Conservation (phyloP, 1,140 invertebrate genomes). For the Physella acuta region DNA sequence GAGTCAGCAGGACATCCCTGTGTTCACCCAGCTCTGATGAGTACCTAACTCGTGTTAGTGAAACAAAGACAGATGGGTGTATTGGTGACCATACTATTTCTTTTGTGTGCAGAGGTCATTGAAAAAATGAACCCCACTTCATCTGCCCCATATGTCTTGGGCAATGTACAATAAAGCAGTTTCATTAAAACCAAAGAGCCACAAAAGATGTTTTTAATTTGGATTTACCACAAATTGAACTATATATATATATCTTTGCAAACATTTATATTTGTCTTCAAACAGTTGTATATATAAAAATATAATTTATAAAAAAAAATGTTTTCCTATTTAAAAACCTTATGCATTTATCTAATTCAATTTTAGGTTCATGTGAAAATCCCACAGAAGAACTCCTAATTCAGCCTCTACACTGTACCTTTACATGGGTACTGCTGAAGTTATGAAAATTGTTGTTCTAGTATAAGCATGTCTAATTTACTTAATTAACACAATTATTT, state of each 20-base stretch:
- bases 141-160: not conserved
- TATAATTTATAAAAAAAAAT: not conserved
- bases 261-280: not conserved
- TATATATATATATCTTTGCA: conserved; percentile 6
- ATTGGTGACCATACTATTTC: too few relatives aligned
- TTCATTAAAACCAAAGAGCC: not conserved
- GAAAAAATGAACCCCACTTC: not conserved
- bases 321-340: not conserved
- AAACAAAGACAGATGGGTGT: too few relatives aligned
- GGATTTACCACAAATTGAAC: not conserved
- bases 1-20: not conserved
- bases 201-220: not conserved
- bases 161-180: not conserved
- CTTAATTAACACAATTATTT: too few relatives aligned
- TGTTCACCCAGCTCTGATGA: too few relatives aligned
- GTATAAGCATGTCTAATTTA: too few relatives aligned
- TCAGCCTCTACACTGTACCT: too few relatives aligned
- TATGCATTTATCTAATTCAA: not conserved
- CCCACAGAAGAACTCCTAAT: conserved; percentile 34
- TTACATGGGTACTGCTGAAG: too few relatives aligned
- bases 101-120: not conserved
- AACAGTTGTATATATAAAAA: not conserved
- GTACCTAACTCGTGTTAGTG: too few relatives aligned
- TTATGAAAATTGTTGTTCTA: too few relatives aligned
- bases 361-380: conserved; percentile 36